Base-by-base conservation (phyloP, 2,113 vertebrate species). In the Trachemys scripta region DNA sequence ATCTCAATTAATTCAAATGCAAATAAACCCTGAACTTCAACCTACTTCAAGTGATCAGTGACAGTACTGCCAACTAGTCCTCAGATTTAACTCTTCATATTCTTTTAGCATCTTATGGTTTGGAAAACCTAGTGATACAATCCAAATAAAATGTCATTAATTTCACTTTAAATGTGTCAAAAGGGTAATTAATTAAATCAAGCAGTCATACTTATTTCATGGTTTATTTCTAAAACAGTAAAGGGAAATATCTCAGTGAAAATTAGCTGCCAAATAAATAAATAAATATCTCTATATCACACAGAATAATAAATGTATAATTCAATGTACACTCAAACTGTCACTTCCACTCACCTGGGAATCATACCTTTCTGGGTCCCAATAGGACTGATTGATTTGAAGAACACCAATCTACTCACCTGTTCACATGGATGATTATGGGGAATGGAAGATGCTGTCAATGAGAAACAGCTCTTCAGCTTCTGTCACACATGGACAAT, bases 1-100 rank as follows among this genome's bases (percentile, higher is more conserved):
- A 87, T 87, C 91, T 92, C 92, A 87, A 93, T 92, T 97, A 97
- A 97, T 97, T 98, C 94, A 97, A 95, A 97, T 96, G 92, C 95
- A 98, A 98, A 97, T 94, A 89, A 62, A 87, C 84, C 35, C 80
- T 96, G 89, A 98, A 96, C 85, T 95, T 97, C 90, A 95, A 81
- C 85, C 82, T 88, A 93, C 65, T 97, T 96, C 82, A 90, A 90
- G 82, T 42, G 95, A 90, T 95, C 25, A 85, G 22, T 19, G 3
- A 20, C 84, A 94, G 59, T 78, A 53, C 3, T 95, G 86, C 49
- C 78, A 97, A 45, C 72, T 92, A 11, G 25, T 89, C 8, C 29
- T 69, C 13, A 88, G 17, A 31, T 90, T 97, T 96, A 98, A 97
- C 92, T 88, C 88, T 95, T 96, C 82, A 62, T 69, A 65, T 93